Conservation (phyloP, 2,113 vertebrate species). For the Lasiurus cinereus region DNA sequence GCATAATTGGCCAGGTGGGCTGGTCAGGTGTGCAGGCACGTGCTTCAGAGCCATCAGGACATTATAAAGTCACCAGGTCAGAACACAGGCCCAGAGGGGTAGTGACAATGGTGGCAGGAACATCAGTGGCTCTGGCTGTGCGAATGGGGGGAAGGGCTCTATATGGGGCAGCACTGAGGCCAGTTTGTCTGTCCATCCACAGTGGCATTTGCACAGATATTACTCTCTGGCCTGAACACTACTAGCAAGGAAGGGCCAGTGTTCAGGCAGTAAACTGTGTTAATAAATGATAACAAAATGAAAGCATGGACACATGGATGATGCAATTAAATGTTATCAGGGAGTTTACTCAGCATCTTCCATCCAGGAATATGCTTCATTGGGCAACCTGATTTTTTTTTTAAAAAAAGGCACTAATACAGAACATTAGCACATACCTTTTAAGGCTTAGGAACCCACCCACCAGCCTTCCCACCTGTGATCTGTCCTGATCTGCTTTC, state of each 20-base stretch:
- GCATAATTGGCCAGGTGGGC: too few relatives aligned
- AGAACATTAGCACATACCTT: too few relatives aligned
- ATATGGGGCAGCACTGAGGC: too few relatives aligned
- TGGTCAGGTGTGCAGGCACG: neutral
- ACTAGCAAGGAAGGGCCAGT: neutral
- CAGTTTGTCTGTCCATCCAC: accelerated
- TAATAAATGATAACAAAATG: neutral
- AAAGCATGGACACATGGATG: neutral
- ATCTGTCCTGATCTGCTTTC: neutral
- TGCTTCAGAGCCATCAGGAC: too few relatives aligned
- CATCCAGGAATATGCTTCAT: accelerated
- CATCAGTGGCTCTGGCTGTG: neutral
- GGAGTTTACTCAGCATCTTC: neutral
- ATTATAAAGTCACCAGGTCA: too few relatives aligned
- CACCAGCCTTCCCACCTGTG: neutral
- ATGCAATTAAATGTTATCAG: too few relatives aligned
- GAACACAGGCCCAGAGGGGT: neutral
- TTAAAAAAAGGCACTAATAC: neutral
- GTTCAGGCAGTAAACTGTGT: neutral
- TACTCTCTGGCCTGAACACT: neutral
- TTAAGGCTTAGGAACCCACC: too few relatives aligned
- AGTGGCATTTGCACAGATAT: neutral
- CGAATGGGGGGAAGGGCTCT: too few relatives aligned
- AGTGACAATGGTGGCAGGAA: neutral
- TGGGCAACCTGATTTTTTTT: accelerated